Conservation (phyloP, 1,140 invertebrate genomes). For the Solen grandis region DNA sequence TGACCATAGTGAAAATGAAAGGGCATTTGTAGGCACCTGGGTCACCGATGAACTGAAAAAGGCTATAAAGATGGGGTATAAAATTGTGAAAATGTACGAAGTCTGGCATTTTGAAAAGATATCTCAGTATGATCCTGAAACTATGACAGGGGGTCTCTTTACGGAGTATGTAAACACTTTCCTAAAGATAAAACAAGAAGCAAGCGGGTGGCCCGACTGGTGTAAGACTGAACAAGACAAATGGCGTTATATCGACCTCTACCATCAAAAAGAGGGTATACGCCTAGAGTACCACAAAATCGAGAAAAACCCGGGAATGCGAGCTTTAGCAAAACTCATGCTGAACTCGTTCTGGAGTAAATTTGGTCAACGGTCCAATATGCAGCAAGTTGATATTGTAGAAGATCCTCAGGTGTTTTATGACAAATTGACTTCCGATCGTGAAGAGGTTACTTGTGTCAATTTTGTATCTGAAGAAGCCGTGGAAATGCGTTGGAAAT, state of each 20-base stretch:
- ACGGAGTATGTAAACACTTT: constrained; percentile 62
- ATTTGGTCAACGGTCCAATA: constrained; percentile 57
- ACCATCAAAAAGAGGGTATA: constrained; percentile 76
- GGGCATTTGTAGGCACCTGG: not conserved
- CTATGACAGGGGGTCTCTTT: constrained; percentile 51
- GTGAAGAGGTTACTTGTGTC: constrained; percentile 8
- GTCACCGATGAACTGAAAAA: constrained; percentile 18
- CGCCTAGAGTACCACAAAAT: constrained; percentile 75
- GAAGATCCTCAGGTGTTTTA: not conserved
- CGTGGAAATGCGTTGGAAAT: too few relatives aligned
- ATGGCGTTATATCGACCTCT: constrained; percentile 72
- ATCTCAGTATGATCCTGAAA: constrained; percentile 65
- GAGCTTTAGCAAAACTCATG: constrained; percentile 63
- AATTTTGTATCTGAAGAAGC: too few relatives aligned
- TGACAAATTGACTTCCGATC: constrained; percentile 9
- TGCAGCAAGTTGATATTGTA: constrained; percentile 35
- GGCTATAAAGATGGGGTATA: not conserved
- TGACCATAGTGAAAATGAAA: not conserved
- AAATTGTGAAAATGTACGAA: not conserved
- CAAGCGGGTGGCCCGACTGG: constrained; percentile 56
- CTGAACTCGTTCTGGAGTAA: constrained; percentile 72
- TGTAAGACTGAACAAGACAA: constrained; percentile 51
- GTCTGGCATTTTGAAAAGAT: constrained; percentile 72
- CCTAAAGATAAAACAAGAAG: constrained; percentile 67
- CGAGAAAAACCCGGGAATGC: constrained; percentile 72